Conservation (phyloP, 92 coral and sea anemone species). For the Porites lobata region DNA sequence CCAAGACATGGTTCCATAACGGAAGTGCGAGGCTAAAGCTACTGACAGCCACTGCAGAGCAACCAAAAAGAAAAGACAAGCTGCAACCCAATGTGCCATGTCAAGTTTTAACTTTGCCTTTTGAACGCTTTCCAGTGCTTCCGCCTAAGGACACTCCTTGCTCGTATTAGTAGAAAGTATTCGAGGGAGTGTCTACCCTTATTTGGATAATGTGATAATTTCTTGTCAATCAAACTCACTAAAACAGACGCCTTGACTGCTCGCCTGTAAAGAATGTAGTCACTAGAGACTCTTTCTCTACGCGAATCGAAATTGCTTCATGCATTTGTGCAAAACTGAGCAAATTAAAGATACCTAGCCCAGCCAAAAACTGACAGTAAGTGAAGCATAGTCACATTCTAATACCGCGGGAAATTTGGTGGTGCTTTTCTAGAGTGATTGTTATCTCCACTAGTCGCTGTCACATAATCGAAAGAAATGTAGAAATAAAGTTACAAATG, state of each 20-base stretch:
- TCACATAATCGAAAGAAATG: slow-evolving; percentile 20
- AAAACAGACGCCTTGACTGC: too few species aligned
- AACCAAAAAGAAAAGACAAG: not conserved
- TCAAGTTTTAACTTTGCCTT: not conserved
- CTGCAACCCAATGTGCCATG: not conserved
- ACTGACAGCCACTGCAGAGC: not conserved
- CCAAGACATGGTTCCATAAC: not conserved
- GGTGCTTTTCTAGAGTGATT: slow-evolving; percentile 14
- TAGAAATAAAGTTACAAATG: not conserved
- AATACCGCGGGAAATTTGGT: not conserved
- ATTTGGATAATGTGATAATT: too few species aligned
- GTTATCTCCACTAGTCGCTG: slow-evolving; percentile 32
- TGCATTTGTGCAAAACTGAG: too few species aligned
- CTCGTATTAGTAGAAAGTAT: too few species aligned
- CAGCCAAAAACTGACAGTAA: slow-evolving; percentile 2
- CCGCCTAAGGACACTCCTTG: too few species aligned
- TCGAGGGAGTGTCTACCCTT: too few species aligned
- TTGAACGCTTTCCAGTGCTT: too few species aligned
- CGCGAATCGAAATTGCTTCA: too few species aligned
- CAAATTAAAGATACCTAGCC: not conserved
- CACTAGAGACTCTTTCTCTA: too few species aligned
- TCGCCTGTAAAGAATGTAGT: too few species aligned
- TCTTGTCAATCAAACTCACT: too few species aligned
- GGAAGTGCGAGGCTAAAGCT: slow-evolving; percentile 4
- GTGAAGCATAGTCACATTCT: slow-evolving; percentile 33